Base-by-base conservation (phyloP, 2,888 invertebrate species). In the Caprella mutica region DNA sequence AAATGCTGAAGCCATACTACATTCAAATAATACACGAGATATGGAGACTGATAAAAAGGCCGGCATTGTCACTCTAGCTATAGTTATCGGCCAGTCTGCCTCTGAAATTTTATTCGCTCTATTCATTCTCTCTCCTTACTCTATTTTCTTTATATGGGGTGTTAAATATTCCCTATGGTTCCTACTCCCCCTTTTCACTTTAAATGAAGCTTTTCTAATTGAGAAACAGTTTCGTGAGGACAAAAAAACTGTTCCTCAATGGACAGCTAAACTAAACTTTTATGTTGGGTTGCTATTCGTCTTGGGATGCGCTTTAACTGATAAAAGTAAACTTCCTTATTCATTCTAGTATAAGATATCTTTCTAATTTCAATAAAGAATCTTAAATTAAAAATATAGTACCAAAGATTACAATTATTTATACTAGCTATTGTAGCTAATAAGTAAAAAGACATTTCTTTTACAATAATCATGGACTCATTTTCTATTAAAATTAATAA, bases 51-150 rank as follows among this genome's bases (percentile, higher is more conserved):
- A 94, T 70, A 80, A 82, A 62, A 82, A 81, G 71, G 93, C 88
- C 48, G 92, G 92, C 64, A 92, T 93, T 69, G 90, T 94, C 0
- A 96, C 94, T 17, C 75, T 94, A 68, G 92, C 94, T n/a, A 93
- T 94, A 70, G 74, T 93, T 54, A 84, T 94, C 66, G 94, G 94
- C 23, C 84, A 83, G 69, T 89, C 89, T 38, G 85, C 86, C 62
- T 93, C 94, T 5, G 90, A 92, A 73, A 81, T 92, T 62, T 76
- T 94, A 24, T 94, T 90, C 74, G 88, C 89, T 55, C 81, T 89
- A 75, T 77, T 94, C 65, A 74, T 94, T 23, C 94, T 94, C 71
- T 82, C 85, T 46, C 94, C 94, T 1, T 94, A 93, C 69, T 85
- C 90, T 56, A 81, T 86, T 72, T 86, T 93, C 74, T 83, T 88